Base-by-base conservation (phyloP, 2,888 invertebrate species). In the Blastobasis adustella region DNA sequence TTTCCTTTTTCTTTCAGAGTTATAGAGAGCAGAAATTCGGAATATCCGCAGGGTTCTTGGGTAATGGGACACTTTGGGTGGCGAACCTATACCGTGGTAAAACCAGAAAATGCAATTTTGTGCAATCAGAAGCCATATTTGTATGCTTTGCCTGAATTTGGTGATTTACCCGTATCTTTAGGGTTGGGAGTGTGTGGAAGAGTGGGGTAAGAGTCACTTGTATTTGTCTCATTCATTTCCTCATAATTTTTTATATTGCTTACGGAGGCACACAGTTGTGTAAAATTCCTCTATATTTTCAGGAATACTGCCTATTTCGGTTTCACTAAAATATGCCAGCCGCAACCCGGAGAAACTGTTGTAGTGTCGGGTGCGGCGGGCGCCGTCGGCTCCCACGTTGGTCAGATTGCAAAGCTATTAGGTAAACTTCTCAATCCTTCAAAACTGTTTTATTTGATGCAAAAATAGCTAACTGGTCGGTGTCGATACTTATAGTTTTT, bases 301-400 rank as follows among this genome's bases (percentile, higher is more conserved):
- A 93, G 93, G 42, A 91, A 90, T 58, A 92, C 92, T 3, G 93
- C 94, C 0, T 93, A 93, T 65, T 93, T 93, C 67, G 94, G 94
- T 3, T 83, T 94, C 7, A 71, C 90, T 10, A 90, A 93, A 55
- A 71, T 93, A 45, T 93, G 93, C 64, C 71, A 91, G 50, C 93
- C 93, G 0, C 90, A 92, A 70, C 61, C 87, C 1, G 93, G 93
- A 5, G 93, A 95, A 65, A 92, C 92, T 0, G 90, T 94, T 1
- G 91, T 93, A 4, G 90, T 94, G 3, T 91, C 90, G 5, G 91
- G 91, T 5, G 94, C 94, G 2, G 94, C 93, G 0, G 94, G 94
- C 5, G 94, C 93, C 7, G 93, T 94, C 4, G 95, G 94, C 23
- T 91, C 90, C 55, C 88, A 91, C 45, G 94, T 93, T 4, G 94